Conservation (phyloP, 2,888 invertebrate species). For the Ennomos fuscantarius region DNA sequence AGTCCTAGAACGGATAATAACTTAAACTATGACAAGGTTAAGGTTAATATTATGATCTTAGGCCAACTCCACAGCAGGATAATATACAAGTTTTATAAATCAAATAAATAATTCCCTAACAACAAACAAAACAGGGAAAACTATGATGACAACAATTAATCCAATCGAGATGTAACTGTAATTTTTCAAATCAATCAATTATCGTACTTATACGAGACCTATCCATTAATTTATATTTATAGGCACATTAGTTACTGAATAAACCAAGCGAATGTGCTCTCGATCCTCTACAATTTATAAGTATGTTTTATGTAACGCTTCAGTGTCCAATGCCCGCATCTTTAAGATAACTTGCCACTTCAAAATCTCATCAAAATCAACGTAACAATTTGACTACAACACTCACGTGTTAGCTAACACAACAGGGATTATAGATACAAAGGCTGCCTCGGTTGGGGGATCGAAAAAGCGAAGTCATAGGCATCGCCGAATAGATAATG, state of each 20-base stretch:
- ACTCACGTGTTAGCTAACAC: constrained; percentile 65
- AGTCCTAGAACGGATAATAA: constrained; percentile 61
- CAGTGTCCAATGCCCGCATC: constrained; percentile 77
- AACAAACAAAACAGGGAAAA: constrained; percentile 49
- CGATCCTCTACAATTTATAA: constrained; percentile 79
- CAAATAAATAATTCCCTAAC: constrained; percentile 54
- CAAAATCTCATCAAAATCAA: constrained; percentile 61
- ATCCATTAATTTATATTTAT: constrained; percentile 82
- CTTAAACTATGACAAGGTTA: constrained; percentile 63
- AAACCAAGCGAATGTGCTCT: constrained; percentile 80
- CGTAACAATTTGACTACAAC: constrained; percentile 70
- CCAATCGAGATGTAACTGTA: constrained; percentile 64
- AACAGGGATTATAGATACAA: constrained; percentile 61
- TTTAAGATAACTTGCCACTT: constrained; percentile 71
- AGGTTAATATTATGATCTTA: constrained; percentile 64
- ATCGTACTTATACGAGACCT: constrained; percentile 78
- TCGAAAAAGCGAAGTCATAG: constrained; percentile 75
- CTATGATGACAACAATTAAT: constrained; percentile 53
- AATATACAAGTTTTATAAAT: constrained; percentile 52
- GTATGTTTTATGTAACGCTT: constrained; percentile 68
- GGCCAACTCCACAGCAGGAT: constrained; percentile 70
- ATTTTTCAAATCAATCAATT: constrained; percentile 70
- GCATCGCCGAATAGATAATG: constrained; percentile 74
- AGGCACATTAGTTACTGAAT: constrained; percentile 84
- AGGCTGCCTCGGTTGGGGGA: constrained; percentile 69